Base-by-base conservation (phyloP, 2,888 invertebrate species). In the Invenusta paracnida region DNA sequence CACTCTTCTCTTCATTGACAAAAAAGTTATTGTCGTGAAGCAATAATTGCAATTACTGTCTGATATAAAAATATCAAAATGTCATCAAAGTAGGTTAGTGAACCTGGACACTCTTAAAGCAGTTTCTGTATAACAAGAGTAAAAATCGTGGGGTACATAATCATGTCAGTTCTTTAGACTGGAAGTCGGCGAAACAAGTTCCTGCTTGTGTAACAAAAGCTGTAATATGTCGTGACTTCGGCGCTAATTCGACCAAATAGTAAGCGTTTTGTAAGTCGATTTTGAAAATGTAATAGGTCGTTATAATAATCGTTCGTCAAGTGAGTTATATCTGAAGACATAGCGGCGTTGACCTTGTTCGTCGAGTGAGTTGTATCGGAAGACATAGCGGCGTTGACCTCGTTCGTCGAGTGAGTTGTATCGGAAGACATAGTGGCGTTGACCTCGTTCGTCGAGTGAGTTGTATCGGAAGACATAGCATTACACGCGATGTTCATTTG, bases 11-110 rank as follows among this genome's bases (percentile, higher is more conserved):
- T 1, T 67, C 48, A 25, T 84, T 84, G 5, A 84, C n/a, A 2
- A 2, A 17, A 1, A 84, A 25, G 82, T n/a, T 67, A 82, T 5
- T 84, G 48, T 67, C 1, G 82, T 5, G 27, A 5, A 66, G n/a
- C 5, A 25, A 2, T 27, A 23, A 30, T 67, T 25, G 84, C 5
- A 27, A 11, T 66, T 27, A 82, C 84, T 11, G 1, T 2, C 81
- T 84, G 5, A 13, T 2, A 5, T n/a, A n/a, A 82, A 66, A 66
- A 84, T 5, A 66, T 30, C 2, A 84, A 81, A 11, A 84, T 84
- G 67, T 84, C 84, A 84, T 84, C 79, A 17, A 84, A 67, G 81
- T 84, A 84, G 30, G n/a, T 5, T 5, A 84, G 2, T 2, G 79
- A 2, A 66, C 81, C 81, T 23, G 2, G 82, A 27, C 81, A 84